Evolutionary conservation across 2,113 vertebrate species (phyloP), one percentile per base, ranked within the genome.

Genomic region (Trogon melanurus): DNA sequence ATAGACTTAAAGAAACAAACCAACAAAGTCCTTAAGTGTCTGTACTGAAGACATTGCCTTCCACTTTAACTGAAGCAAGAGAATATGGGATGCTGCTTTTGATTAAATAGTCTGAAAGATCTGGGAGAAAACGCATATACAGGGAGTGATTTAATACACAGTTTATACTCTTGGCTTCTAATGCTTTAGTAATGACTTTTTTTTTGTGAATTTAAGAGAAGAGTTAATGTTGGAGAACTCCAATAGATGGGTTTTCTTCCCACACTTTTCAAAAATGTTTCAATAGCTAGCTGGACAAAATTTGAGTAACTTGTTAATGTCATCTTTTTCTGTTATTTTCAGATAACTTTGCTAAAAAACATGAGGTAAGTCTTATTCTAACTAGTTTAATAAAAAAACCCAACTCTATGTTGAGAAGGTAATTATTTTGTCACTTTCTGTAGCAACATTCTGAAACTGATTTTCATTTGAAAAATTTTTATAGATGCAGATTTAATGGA

Each of bases 331-430:
- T 84, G 44, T 80, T 73, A 69, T 94, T 98, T 98, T 98, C 98
- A 99, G 99, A 99, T 97, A 97, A 98, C 34, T 81, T 91, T 86
- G 97, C 66, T 97, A 99, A 98, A 97, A 99, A 98, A 96, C 98
- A 97, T 95, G 98, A 99, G 98, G 99, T 99, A 96, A 98, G 98
- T 95, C 51, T 91, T 86, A 82, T 7, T 64, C 38, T 88, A 60
- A 41, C 6, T 16, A 61, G 32, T 34, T 54, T 34, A 60, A 32
- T 25, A 83, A 75, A 73, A 20, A 7, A 47, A 18, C 7, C 1
- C 3, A n/a, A 36, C 32, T 4, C 26, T 51, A 25, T 5, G 29
- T 67, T 81, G 53, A 73, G 36, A 44, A 74, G 14, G 32, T 41
- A 81, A 13, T 56, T 89, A 44, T 23, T 32, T 60, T 20, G 16